Evolutionary conservation across 1,140 invertebrate species (phyloP), one percentile per base, ranked within the genome.

Genomic region (Pristionchus pacificus): DNA sequence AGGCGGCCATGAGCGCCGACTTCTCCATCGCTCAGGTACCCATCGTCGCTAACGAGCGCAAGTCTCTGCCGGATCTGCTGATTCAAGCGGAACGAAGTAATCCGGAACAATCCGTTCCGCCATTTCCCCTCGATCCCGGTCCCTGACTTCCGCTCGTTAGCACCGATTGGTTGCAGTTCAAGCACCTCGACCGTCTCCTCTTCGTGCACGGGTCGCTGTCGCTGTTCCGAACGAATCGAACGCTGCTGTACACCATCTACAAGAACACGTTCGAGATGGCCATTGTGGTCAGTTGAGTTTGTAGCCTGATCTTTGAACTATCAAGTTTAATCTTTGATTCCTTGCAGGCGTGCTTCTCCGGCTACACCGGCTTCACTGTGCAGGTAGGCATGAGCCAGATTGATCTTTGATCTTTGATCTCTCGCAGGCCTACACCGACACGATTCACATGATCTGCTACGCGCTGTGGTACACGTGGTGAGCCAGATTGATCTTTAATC

Each of bases 171-270:
- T 49, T 60, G n/a, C 89, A 97, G 89, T 98, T 98, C 87, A 89
- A 38, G 85, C 84, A 74, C 78, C 87, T 30, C 81, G 84, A 65
- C 85, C 84, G 73, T 0, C 87, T 99, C 32, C 85, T 99, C 38
- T 89, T 99, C 79, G 95, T 99, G 38, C 97, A 99, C 84, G 97
- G 97, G 60, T 92, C 95, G 27, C 98, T 95, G 95, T 98, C 96
- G 86, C 97, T 98, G 85, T 91, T 90, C 64, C 88, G 97, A 74
- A 92, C 97, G 87, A 94, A 92, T 85, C 98, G 98, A 88, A 88
- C 98, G 49, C 98, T 99, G 81, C 88, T 99, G 24, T 99, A 98
- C 86, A 97, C 93, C 75, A 98, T 98, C 85, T 97, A 98, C 87
- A 99, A 99, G 86, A 98, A 98, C 86, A 96, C 99, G 82, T 97